Evolutionary conservation across 2,888 invertebrate species (phyloP), one percentile per base, ranked within the genome.

Genomic region (Apamea anceps): DNA sequence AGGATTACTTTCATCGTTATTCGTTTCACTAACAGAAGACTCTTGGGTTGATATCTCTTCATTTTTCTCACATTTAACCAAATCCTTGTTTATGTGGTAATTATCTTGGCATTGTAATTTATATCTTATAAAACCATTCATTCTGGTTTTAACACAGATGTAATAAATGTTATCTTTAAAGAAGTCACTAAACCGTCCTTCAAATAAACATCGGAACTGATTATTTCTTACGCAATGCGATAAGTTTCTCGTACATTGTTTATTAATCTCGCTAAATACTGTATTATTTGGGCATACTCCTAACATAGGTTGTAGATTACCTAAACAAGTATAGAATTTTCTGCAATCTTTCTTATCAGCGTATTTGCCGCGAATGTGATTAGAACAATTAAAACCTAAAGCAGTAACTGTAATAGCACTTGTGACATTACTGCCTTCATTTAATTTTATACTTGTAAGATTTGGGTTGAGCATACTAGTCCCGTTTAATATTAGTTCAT

Each of bases 251-350:
- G 96, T 97, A 89, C 97, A 97, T 85, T 94, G 95, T 83, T 96
- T 96, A 81, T 92, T 93, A 54, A 94, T 90, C 77, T 96, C 95
- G 89, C 97, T 97, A 81, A 96, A 97, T 76, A 97, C 95, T 54
- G 96, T 96, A 80, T 94, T 93, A 21, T 86, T 88, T 37, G 97
- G 97, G 85, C 97, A 97, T 74, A 82, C 88, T 62, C 95, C 94
- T 63, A 91, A 80, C 63, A 95, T 88, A 54, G 95, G 93, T 80
- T 92, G 81, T n/a, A 84, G 72, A 77, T 85, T 92, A 28, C 95
- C 95, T 25, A 94, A 90, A 85, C 97, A 97, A 72, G 96, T 94
- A 86, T 97, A 97, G 90, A 97, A 97, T 88, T 96, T 96, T 73
- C 94, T 95, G 81, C 97, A 97, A 87, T 97, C 94, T 51, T 92